phyloP scores from a whole-genome alignment of 2,888 invertebrate genomes.

The Augochlorella aurata region DNA sequence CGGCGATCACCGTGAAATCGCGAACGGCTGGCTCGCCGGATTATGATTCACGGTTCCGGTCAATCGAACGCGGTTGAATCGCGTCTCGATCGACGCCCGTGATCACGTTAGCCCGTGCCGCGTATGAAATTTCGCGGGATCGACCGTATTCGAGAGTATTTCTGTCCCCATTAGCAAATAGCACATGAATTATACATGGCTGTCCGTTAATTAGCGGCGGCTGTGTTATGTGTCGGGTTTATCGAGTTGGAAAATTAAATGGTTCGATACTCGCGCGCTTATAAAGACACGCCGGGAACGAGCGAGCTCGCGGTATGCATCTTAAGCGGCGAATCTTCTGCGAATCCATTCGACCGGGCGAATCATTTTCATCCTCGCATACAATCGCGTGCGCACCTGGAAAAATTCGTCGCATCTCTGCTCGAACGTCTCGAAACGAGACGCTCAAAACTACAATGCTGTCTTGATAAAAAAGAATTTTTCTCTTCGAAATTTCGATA shows the following conservation, averaged over 20 bases:
- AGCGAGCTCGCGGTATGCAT: constrained; percentile 16
- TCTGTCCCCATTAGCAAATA: constrained; percentile 61
- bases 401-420: background rate
- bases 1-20: constrained; percentile 31
- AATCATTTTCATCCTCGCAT: constrained; percentile 5
- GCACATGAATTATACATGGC: constrained; percentile 61
- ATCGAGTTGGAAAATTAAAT: constrained; percentile 55
- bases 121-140: constrained; percentile 42
- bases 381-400: background rate
- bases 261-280: constrained; percentile 39
- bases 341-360: background rate
- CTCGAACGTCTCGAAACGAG: background rate
- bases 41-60: constrained; percentile 55
- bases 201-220: constrained; percentile 52
- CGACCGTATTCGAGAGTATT: constrained; percentile 42
- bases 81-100: background rate
- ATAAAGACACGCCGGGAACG: constrained; percentile 17
- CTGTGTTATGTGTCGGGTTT: constrained; percentile 50
- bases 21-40: constrained; percentile 1
- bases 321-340: constrained; percentile 9
- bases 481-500: no score
- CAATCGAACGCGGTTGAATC: constrained; percentile 33
- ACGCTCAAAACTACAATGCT: background rate
- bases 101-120: background rate
- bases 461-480: background rate